Base-by-base conservation (phyloP, 2,113 vertebrate species). In the Phalacrocorax aristotelis region DNA sequence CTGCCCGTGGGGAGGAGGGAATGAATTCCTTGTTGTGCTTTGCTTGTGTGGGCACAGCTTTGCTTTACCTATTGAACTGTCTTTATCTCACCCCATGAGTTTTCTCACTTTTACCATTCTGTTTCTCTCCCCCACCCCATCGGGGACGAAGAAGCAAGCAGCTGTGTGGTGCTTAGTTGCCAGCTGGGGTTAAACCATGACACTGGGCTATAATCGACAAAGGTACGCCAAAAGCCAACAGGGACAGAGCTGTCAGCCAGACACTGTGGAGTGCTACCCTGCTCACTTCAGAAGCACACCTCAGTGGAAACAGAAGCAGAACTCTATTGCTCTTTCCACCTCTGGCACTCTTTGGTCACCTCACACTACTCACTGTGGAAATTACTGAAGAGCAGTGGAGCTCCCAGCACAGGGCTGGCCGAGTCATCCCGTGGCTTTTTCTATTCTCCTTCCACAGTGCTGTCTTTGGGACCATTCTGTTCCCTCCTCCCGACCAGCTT, bases 71-170 rank as follows among this genome's bases (percentile, higher is more conserved):
- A 2, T 40, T 46, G 25, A 72, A 78, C 4, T 49, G 11, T 23
- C 44, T 79, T 44, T 79, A n/a, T 75, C 11, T 75, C 36, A 46
- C 19, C 7, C 16, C 44, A 70, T 3, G 4, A 49, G 2, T 75
- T 34, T 55, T 75, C 25, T 69, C 34, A 42, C 29, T 82, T 64
- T 30, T n/a, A 69, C 13, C 4, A 2, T 51, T 62, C 27, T 51
- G 3, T 26, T 78, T 52, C 11, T 11, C 25, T 51, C 7, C 10
- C 5, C 6, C 8, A 38, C 10, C 11, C 30, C 4, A 7, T 26
- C 3, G 1, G 1, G 0, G 2, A 4, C 10, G 13, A 79, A 12
- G 22, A 23, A 80, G 9, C 4, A 3, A 76, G n/a, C 9, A 4
- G 16, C 6, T 49, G 3, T 40, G 15, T 49, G 38, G 8, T 9